Evolutionary conservation across 2,113 vertebrate species (phyloP).

Genomic region (Pangasianodon hypophthalmus): DNA sequence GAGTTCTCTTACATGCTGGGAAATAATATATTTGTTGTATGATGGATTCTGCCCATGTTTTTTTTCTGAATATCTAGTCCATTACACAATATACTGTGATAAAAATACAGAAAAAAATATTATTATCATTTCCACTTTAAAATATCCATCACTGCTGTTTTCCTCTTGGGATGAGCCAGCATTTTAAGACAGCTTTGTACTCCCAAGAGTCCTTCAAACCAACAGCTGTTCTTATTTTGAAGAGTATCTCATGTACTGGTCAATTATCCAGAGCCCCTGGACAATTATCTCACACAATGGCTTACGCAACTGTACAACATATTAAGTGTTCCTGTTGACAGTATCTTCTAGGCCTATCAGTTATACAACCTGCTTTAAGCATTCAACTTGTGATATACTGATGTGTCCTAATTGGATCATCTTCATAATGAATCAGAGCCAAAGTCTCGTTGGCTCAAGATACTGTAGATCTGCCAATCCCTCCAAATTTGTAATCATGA

Average conservation of each 20-base stretch:
- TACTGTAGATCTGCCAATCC: background rate
- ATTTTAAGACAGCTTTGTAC: background rate
- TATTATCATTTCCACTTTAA: background rate
- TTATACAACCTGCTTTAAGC: constrained; percentile 7
- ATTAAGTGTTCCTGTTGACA: constrained; percentile 36
- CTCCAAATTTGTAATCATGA: constrained; percentile 6
- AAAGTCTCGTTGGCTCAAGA: background rate
- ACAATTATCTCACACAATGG: background rate
- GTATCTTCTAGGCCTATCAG: background rate
- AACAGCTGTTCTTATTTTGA: constrained; percentile 2
- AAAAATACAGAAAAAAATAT: constrained; percentile 25
- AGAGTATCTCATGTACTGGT: background rate
- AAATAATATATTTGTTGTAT: background rate
- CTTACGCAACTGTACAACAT: background rate
- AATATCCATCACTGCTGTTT: background rate
- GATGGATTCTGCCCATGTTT: background rate
- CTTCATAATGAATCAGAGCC: constrained; percentile 12
- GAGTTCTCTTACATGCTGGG: background rate
- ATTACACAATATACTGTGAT: background rate
- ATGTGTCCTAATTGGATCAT: constrained; percentile 3
- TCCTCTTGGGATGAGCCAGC: background rate
- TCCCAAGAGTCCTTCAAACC: background rate
- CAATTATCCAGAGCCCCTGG: background rate
- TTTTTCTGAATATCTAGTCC: background rate
- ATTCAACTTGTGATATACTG: background rate